phyloP scores from a whole-genome alignment of 1,140 invertebrate genomes.

The Piezodorus guildinii region DNA sequence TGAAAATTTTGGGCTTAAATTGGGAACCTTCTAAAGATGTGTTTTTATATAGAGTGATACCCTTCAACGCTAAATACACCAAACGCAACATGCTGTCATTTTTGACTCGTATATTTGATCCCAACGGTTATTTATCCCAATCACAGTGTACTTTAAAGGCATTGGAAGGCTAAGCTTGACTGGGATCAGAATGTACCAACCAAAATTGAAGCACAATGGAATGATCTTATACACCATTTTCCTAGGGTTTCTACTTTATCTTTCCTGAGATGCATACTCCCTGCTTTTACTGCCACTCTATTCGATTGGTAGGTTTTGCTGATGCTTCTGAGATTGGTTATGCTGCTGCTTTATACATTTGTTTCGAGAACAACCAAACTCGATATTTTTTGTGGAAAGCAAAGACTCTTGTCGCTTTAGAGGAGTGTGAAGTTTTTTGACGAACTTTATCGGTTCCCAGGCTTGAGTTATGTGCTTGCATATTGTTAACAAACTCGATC shows the following conservation, averaged over 20 bases:
- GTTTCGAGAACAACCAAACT: background rate
- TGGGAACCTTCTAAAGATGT: background rate
- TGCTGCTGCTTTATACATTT: background rate
- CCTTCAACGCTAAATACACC: background rate
- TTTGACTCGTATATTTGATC: background rate
- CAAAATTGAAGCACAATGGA: background rate
- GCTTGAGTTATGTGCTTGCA: background rate
- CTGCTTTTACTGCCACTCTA: background rate
- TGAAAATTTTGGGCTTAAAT: background rate
- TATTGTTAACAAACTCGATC: background rate
- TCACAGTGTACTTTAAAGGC: background rate
- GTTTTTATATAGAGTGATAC: background rate
- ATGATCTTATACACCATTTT: background rate
- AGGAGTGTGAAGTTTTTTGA: too few relatives aligned
- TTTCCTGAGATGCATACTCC: background rate
- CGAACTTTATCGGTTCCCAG: background rate
- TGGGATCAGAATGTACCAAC: background rate
- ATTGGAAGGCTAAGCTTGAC: background rate
- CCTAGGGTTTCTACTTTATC: background rate
- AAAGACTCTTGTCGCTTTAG: too few relatives aligned
- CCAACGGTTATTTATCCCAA: background rate
- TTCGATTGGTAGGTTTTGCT: background rate
- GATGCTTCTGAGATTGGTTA: background rate
- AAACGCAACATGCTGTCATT: background rate
- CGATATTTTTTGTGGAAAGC: too few relatives aligned